phyloP scores from a whole-genome alignment of 2,113 vertebrate species.

The Osmerus mordax region DNA sequence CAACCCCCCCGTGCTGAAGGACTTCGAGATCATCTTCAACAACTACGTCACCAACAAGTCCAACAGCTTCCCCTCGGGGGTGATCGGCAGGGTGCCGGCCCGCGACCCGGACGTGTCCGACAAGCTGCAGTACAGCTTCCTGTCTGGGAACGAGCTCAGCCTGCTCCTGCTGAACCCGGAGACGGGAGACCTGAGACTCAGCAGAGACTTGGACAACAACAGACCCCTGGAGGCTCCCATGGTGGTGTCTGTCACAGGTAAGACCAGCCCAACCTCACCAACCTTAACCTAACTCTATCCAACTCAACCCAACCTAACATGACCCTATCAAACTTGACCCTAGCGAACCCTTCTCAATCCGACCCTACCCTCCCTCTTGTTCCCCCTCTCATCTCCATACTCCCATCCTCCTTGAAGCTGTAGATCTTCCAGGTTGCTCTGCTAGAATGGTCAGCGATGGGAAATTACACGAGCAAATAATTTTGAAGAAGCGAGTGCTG shows the following conservation, averaged over 20 bases:
- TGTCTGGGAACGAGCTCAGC: slow-evolving; percentile 89
- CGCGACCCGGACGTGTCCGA: slow-evolving; percentile 92
- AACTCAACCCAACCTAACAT: too few species aligned
- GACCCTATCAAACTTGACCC: too few species aligned
- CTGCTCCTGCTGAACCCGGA: slow-evolving; percentile 84
- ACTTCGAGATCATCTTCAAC: slow-evolving; percentile 98
- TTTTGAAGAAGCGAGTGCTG: too few species aligned
- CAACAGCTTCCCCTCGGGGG: slow-evolving; percentile 89
- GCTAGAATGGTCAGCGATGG: too few species aligned
- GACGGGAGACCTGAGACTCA: slow-evolving; percentile 89
- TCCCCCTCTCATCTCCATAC: too few species aligned
- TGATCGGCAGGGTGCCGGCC: slow-evolving; percentile 92
- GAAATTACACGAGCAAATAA: too few species aligned
- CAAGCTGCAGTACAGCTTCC: slow-evolving; percentile 85
- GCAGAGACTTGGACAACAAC: slow-evolving; percentile 89
- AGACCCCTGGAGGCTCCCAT: slow-evolving; percentile 89
- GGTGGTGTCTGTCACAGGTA: slow-evolving; percentile 92
- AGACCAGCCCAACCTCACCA: slow-evolving; percentile 35
- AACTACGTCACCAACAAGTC: slow-evolving; percentile 96
- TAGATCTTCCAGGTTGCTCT: too few species aligned
- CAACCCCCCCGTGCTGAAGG: slow-evolving; percentile 81
- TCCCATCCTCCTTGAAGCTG: too few species aligned
- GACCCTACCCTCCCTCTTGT: too few species aligned
- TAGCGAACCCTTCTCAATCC: too few species aligned
- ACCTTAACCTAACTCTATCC: too few species aligned